Percentiles rank a stretch among this genome's conserved stretches.
Conservation (phyloP, 1,140 invertebrate genomes). For the Frieseomelitta varia region DNA sequence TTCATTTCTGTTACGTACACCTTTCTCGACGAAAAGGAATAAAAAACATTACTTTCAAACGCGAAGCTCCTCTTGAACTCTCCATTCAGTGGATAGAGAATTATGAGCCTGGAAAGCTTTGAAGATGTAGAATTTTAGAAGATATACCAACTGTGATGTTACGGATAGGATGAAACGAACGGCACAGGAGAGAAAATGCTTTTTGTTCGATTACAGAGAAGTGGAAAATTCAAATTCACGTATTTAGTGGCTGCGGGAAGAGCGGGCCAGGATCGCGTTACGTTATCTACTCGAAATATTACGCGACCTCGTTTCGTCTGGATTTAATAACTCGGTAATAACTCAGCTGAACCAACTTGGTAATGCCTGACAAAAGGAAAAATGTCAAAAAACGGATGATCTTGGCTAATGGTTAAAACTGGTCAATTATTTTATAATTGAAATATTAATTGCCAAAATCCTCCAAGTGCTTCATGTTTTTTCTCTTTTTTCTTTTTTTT, state of each 20-base stretch:
- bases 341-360: not conserved
- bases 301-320: not conserved
- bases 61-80: not conserved
- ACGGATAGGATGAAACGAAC: not conserved
- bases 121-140: not conserved
- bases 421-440: too few species aligned
- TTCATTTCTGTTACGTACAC: not conserved
- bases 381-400: not conserved
- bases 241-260: not conserved
- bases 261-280: not conserved
- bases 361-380: not conserved
- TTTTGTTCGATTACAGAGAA: not conserved
- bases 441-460: too few species aligned
- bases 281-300: not conserved
- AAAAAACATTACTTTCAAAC: constrained; percentile 5
- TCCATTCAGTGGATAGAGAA: not conserved
- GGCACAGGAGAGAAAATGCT: not conserved
- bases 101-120: not conserved
- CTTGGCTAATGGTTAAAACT: not conserved
- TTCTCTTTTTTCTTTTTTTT: not conserved
- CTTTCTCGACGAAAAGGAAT: too few species aligned
- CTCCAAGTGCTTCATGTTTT: not conserved
- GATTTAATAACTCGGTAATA: not conserved
- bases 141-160: not conserved
- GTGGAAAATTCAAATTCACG: not conserved